These are phyloP conservation scores for Falco rusticolus DNA, from an alignment of 2,797 vertebrate genomes.

Conservation along the genomic window DNA sequence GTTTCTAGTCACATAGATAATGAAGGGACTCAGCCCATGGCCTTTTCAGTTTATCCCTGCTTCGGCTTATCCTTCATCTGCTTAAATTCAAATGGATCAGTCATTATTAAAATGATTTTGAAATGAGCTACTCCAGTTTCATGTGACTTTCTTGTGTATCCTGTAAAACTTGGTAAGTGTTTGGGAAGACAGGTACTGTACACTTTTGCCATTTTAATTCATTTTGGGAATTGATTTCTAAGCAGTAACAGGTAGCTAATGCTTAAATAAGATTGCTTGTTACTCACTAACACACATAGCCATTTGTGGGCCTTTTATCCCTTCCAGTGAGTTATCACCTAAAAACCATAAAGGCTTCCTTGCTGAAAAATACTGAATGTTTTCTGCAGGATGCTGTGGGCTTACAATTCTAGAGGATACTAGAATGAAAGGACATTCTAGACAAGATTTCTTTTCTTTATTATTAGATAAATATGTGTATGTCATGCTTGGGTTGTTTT, in stretches of 20 bases:
- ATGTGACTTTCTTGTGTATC: conserved; percentile 47
- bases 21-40: conserved; percentile 66
- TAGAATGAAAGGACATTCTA: not conserved
- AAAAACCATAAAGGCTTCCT: not conserved
- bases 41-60: conserved; percentile 79
- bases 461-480: not conserved
- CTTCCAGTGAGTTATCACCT: not conserved
- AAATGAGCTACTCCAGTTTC: conserved; percentile 74
- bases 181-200: not conserved
- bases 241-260: not conserved
- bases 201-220: conserved; percentile 35
- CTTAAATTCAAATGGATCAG: conserved; percentile 72
- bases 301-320: not conserved
- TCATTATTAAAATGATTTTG: conserved; percentile 77
- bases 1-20: conserved; percentile 74
- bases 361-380: not conserved
- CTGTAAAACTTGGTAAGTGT: conserved; percentile 46
- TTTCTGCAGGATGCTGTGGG: not conserved
- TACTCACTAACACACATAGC: not conserved
- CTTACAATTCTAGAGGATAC: not conserved
- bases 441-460: not conserved
- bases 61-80: conserved; percentile 78
- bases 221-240: conserved; percentile 16
- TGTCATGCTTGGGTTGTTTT: not conserved
- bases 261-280: conserved; percentile 9